phyloP scores from a whole-genome alignment of 2,113 vertebrate genomes.

The Hirundichthys speculiger region DNA sequence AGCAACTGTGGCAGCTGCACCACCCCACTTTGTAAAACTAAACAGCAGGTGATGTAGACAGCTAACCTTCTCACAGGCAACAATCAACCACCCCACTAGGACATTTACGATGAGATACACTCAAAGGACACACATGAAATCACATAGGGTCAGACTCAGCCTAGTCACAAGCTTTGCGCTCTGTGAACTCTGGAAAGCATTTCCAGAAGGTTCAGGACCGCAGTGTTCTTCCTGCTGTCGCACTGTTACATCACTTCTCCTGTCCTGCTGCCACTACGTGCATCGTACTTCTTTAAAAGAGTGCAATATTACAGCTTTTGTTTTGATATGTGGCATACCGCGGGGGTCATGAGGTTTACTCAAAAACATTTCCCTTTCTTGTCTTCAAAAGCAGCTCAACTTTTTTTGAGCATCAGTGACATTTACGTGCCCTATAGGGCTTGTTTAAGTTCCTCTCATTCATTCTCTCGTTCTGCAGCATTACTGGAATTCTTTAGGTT shows the following conservation, averaged over 20 bases:
- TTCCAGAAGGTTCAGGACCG: slow-evolving; percentile 25
- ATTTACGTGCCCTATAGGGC: neutral
- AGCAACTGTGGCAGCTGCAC: slow-evolving; percentile 41
- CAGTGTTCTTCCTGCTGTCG: neutral
- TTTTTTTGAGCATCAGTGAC: slow-evolving; percentile 1
- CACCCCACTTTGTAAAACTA: slow-evolving; percentile 26
- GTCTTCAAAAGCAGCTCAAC: slow-evolving; percentile 5
- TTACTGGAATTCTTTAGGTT: slow-evolving; percentile 55
- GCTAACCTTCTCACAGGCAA: slow-evolving; percentile 39
- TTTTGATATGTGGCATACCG: slow-evolving; percentile 3
- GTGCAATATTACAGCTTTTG: neutral
- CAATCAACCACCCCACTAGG: slow-evolving; percentile 18
- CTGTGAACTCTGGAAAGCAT: slow-evolving; percentile 19
- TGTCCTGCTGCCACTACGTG: neutral
- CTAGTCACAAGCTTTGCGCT: slow-evolving; percentile 12
- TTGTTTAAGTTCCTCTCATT: slow-evolving; percentile 9
- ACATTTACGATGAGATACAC: slow-evolving; percentile 26
- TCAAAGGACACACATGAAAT: slow-evolving; percentile 15
- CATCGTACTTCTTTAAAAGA: neutral
- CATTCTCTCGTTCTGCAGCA: slow-evolving; percentile 20
- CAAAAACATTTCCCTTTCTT: slow-evolving; percentile 2
- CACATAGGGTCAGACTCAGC: slow-evolving; percentile 12
- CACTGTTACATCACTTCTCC: slow-evolving; percentile 3
- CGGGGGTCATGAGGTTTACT: neutral
- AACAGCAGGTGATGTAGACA: slow-evolving; percentile 57